Base-by-base conservation (phyloP, 2,888 invertebrate species). In the Poecilus cupreus region DNA sequence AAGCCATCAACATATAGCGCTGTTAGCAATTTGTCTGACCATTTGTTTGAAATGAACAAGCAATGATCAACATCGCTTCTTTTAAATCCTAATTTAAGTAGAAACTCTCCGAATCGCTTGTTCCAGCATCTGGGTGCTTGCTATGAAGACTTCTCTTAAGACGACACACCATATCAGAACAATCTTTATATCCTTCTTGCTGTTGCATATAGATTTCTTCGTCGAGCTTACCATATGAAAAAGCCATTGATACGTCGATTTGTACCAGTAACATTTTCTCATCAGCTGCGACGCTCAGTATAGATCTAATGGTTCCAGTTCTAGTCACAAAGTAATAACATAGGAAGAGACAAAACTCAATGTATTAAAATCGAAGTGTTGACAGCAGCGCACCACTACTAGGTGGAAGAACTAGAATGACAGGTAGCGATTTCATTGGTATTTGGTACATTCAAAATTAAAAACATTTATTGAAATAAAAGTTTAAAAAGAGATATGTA, bases 101-200 rank as follows among this genome's bases (percentile, higher is more conserved):
- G 64, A 78, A 85, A 86, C 54, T 85, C 84, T 54, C 83, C 81
- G 80, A 88, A 85, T 13, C 83, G 81, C 22, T 83, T 79, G 81
- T 87, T 86, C 87, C 88, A 88, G 46, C 85, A 85, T 64, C 88
- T 75, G 5, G 87, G 85, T 10, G 87, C 85, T 82, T 88, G 87
- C 72, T 88, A 83, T 88, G 88, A 22, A 89, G 60, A 70, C 86
- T 85, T 81, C 83, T 84, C 13, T 84, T 83, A 10, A 88, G 82
- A 46, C 84, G 83, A 80, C 88, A 88, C 1, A 87, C 87, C 24
- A 79, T 64, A 6, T 60, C 72, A 3, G 85, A 83, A 16, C 84
- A 85, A 82, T 87, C 85, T 20, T 84, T 80, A 76, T 84, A 86
- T 11, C 87, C 87, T 78, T 86, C 83, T 60, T 87, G 88, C 39